Conservation (phyloP, 2,797 vertebrate genomes). For the Galagoides demidoff region DNA sequence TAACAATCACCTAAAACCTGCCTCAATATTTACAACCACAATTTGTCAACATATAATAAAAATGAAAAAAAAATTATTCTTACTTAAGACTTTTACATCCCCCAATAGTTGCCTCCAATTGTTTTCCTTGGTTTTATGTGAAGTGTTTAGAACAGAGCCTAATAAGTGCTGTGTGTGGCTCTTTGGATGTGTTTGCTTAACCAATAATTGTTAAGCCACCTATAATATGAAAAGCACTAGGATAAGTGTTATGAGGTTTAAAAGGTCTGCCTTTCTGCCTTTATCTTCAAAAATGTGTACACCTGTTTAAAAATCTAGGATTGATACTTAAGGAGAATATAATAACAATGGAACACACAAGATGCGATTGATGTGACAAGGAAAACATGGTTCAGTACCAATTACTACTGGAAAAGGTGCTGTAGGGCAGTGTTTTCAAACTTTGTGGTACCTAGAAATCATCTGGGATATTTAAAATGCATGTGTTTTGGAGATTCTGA, state of each 20-base stretch:
- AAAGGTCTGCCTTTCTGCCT: neutral
- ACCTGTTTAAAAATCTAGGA: neutral
- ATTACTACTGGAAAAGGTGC: neutral
- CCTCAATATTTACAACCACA: neutral
- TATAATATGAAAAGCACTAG: neutral
- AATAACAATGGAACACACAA: neutral
- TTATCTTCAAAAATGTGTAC: neutral
- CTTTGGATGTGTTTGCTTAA: neutral
- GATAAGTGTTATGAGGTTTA: neutral
- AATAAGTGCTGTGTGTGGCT: neutral
- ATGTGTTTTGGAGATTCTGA: neutral
- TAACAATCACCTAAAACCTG: neutral
- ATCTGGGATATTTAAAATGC: neutral
- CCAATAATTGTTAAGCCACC: neutral
- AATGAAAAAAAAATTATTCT: neutral
- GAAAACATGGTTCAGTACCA: neutral
- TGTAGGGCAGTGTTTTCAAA: neutral
- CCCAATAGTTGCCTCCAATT: neutral
- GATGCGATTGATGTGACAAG: neutral
- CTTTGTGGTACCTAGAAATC: neutral
- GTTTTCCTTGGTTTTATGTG: neutral
- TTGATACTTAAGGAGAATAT: neutral
- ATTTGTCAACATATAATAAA: neutral
- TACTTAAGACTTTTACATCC: neutral
- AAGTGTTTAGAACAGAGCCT: neutral